phyloP scores from a whole-genome alignment of 2,888 invertebrate species.

The Aleiodes alternator region DNA sequence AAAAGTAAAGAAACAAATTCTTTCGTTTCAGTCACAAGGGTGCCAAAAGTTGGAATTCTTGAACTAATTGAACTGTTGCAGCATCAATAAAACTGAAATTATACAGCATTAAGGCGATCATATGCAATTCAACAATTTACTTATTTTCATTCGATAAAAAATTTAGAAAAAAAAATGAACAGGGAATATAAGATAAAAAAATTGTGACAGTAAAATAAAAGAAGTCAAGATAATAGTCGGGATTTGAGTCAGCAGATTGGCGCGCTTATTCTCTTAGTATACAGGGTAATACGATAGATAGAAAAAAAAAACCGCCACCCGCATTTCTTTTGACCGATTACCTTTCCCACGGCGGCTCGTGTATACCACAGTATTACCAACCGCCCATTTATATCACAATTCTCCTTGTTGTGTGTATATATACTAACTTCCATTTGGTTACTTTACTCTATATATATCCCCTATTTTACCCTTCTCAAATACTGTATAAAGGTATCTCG shows the following conservation, averaged over 20 bases:
- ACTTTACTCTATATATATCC: constrained; percentile 32
- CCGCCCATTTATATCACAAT: constrained; percentile 64
- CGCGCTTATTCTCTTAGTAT: constrained; percentile 2
- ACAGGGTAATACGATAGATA: constrained; percentile 21
- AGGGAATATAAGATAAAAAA: background rate
- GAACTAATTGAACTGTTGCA: too few relatives aligned
- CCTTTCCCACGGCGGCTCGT: constrained; percentile 69
- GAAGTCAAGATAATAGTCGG: background rate
- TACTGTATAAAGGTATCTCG: constrained; percentile 38
- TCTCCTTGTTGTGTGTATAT: constrained; percentile 49
- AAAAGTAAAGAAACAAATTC: too few relatives aligned
- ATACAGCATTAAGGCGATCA: too few relatives aligned
- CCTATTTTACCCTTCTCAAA: constrained; percentile 17
- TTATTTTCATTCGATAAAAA: background rate
- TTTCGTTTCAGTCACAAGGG: too few relatives aligned
- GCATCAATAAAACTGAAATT: too few relatives aligned
- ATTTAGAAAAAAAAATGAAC: background rate
- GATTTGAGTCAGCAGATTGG: constrained; percentile 26
- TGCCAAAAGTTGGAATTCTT: too few relatives aligned
- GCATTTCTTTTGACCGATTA: constrained; percentile 71
- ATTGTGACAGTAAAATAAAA: background rate
- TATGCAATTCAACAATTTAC: background rate
- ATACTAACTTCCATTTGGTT: constrained; percentile 34
- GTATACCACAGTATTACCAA: constrained; percentile 51
- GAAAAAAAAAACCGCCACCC: constrained; percentile 47